Percentiles rank a stretch among this genome's conserved stretches.
These are phyloP conservation scores for Chrysina gloriosa DNA, from an alignment of 2,888 invertebrate species.

Conservation along the genomic window DNA sequence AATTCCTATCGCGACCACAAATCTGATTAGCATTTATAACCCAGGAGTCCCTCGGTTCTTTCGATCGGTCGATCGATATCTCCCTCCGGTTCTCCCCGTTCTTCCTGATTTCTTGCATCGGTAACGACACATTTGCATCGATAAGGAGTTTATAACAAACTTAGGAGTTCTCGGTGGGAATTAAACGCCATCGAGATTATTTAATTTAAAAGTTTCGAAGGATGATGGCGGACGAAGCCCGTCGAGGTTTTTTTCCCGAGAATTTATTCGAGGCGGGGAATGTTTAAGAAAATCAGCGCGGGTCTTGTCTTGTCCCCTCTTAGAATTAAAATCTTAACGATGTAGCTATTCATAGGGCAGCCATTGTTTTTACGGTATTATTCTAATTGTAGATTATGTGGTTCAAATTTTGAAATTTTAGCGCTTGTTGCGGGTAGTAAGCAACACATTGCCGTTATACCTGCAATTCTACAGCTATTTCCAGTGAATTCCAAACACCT, in stretches of 20 bases:
- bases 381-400: no score
- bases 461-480: no score
- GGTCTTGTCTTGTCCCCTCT: constrained; percentile 15
- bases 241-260: constrained; percentile 38
- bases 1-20: constrained; percentile 32
- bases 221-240: constrained; percentile 33
- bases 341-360: constrained; percentile 20
- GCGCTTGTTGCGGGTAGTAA: no score
- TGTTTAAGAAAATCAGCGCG: constrained; percentile 30
- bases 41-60: background rate
- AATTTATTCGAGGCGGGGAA: constrained; percentile 33
- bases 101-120: constrained; percentile 45
- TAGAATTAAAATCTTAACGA: constrained; percentile 29
- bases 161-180: constrained; percentile 37
- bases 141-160: constrained; percentile 45
- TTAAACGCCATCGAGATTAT: constrained; percentile 45
- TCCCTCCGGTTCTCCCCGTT: constrained; percentile 5
- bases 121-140: constrained; percentile 47
- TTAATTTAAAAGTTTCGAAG: constrained; percentile 43
- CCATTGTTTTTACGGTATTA: no score
- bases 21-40: constrained; percentile 26
- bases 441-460: no score
- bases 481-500: no score
- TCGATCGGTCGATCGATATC: background rate
- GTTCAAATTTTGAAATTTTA: no score